A percentile compares a stretch with the other conserved stretches of the same genome.
phyloP scores from a whole-genome alignment of 2,113 vertebrate species.

The Noctilio leporinus region DNA sequence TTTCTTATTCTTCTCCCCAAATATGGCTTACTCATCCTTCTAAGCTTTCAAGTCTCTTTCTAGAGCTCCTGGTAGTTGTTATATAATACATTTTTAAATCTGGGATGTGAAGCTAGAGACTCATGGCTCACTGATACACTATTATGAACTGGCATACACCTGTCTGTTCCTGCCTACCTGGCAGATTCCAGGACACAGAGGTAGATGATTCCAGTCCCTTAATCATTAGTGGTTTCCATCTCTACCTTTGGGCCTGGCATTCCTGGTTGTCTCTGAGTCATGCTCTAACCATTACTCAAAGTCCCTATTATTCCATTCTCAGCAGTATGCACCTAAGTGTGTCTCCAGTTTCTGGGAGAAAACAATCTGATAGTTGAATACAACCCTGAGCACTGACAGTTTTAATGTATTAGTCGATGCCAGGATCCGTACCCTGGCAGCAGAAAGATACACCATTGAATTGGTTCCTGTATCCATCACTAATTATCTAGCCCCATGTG shows the following conservation, averaged over 20 bases:
- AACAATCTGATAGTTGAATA: background rate
- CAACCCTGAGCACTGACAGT: background rate
- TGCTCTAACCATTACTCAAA: background rate
- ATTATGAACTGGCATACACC: background rate
- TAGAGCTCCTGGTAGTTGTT: background rate
- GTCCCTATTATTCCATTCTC: background rate
- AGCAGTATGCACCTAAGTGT: background rate
- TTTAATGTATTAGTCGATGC: background rate
- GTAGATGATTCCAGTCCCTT: background rate
- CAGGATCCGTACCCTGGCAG: background rate
- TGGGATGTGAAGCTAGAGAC: background rate
- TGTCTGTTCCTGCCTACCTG: background rate
- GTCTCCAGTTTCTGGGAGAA: background rate
- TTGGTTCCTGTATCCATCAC: background rate
- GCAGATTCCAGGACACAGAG: background rate
- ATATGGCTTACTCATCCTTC: background rate
- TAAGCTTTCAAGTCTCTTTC: background rate
- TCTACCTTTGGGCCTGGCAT: background rate
- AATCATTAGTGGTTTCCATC: background rate
- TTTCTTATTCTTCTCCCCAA: background rate
- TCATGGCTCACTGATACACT: background rate
- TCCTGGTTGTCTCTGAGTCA: background rate
- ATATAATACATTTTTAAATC: background rate
- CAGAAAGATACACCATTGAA: background rate
- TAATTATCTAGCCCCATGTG: background rate